phyloP scores from a whole-genome alignment of 64 coral and sea anemone species.

The Trachythela sp. region DNA sequence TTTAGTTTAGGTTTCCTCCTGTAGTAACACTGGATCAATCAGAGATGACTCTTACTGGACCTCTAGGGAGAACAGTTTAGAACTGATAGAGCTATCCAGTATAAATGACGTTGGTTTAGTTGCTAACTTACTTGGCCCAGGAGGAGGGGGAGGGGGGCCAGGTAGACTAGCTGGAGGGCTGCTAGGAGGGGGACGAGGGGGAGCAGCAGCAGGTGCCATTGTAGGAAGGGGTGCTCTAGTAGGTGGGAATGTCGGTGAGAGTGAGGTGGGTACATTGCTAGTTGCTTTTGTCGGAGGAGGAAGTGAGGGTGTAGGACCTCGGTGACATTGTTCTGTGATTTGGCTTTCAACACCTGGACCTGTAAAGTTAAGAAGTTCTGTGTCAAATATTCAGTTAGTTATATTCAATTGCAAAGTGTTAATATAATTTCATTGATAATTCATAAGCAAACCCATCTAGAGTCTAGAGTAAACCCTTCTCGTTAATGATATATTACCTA shows the following conservation, averaged over 20 bases:
- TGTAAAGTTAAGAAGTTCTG: background rate
- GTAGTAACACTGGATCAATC: too few relatives aligned
- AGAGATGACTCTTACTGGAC: too few relatives aligned
- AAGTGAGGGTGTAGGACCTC: slow-evolving; percentile 33
- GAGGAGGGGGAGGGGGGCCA: slow-evolving; percentile 15
- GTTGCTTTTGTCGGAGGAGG: slow-evolving; percentile 51
- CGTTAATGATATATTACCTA: too few relatives aligned
- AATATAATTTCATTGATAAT: background rate
- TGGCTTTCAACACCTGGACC: slow-evolving; percentile 24
- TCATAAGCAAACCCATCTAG: background rate
- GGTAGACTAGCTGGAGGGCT: slow-evolving; percentile 11
- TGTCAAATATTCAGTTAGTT: background rate
- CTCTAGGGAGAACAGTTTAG: too few relatives aligned
- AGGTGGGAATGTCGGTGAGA: background rate
- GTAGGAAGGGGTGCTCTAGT: background rate
- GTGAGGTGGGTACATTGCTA: slow-evolving; percentile 38
- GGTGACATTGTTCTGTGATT: background rate
- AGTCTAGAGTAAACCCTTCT: too few relatives aligned
- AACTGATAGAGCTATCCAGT: too few relatives aligned
- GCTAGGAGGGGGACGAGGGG: slow-evolving; percentile 9
- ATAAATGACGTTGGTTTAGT: too few relatives aligned
- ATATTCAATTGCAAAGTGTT: too few relatives aligned
- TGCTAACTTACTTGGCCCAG: background rate
- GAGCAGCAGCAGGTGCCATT: slow-evolving; percentile 22
- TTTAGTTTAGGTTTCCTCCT: too few relatives aligned